A percentile compares a stretch with the other conserved stretches of the same genome.
These are phyloP conservation scores for Tenualosa ilisha DNA, from an alignment of 2,797 vertebrate genomes.

Conservation along the genomic window DNA sequence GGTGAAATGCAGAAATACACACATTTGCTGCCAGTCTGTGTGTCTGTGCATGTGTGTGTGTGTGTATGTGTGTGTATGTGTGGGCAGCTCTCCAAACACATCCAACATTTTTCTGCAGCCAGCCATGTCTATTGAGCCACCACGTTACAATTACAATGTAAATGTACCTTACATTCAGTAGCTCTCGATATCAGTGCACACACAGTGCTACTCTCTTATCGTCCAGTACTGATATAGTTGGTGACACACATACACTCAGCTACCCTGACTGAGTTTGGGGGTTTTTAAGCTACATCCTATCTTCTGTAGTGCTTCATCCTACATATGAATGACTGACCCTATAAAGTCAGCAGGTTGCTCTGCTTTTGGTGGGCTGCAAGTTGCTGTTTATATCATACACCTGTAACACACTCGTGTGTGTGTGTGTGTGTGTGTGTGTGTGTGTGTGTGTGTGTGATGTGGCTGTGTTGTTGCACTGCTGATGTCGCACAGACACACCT, in stretches of 20 bases:
- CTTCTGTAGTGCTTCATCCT: not conserved
- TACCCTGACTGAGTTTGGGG: not conserved
- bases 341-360: not conserved
- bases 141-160: not conserved
- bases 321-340: not conserved
- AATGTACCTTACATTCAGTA: not conserved
- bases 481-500: constrained; percentile 72
- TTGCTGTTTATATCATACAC: not conserved
- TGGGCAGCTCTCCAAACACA: not conserved
- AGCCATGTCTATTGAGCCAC: not conserved
- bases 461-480: not conserved
- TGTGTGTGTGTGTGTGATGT: too few relatives aligned
- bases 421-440: too few relatives aligned
- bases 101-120: not conserved
- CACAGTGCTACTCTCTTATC: not conserved
- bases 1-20: not conserved
- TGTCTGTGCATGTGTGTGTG: constrained; percentile 2
- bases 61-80: not conserved
- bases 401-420: not conserved
- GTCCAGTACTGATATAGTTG: not conserved
- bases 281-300: not conserved
- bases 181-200: not conserved
- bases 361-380: not conserved
- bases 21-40: not conserved
- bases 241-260: not conserved